Base-by-base conservation (phyloP, 2,888 invertebrate species). In the Lithophane ornitopus region DNA sequence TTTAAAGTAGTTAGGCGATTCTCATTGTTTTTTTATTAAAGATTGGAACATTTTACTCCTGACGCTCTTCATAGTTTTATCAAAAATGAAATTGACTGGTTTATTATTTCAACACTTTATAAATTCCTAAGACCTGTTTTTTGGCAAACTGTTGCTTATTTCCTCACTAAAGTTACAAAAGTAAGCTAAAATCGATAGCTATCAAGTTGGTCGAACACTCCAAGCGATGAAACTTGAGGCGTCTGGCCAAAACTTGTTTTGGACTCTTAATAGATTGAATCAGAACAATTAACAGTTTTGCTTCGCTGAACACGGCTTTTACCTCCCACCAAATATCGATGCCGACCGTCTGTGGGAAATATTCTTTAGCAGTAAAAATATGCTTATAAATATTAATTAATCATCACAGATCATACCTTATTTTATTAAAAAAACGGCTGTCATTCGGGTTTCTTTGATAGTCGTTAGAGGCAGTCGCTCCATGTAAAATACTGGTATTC, bases 271-370 rank as follows among this genome's bases (percentile, higher is more conserved):
- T 84, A 79, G 67, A 85, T 86, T 79, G 69, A 84, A 81, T 86
- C 77, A 66, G 74, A 77, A 84, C 86, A 85, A 86, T 85, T 85
- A 86, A 72, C 86, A 79, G 72, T 76, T 76, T 61, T 71, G 52
- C 71, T 72, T 76, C 46, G 62, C 1, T 71, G 77, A 70, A 41
- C 69, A 67, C 19, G 34, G 69, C 59, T 68, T 69, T 68, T 70
- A 69, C 26, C 63, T 71, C 63, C 63, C 16, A 62, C 6, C 41
- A 66, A 70, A 79, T 69, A 54, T 70, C 12, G 28, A 76, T 74
- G 34, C 28, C 2, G n/a, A n/a, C 26, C 3, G 19, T 63, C 49
- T 46, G 44, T 39, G 14, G n/a, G 6, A n/a, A 34, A 62, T 1
- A n/a, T 52, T 19, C 3, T 56, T 41, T 49, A 26, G 3, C 52